Base-by-base conservation (phyloP, 2,113 vertebrate species). In the Neogobius melanostomus region DNA sequence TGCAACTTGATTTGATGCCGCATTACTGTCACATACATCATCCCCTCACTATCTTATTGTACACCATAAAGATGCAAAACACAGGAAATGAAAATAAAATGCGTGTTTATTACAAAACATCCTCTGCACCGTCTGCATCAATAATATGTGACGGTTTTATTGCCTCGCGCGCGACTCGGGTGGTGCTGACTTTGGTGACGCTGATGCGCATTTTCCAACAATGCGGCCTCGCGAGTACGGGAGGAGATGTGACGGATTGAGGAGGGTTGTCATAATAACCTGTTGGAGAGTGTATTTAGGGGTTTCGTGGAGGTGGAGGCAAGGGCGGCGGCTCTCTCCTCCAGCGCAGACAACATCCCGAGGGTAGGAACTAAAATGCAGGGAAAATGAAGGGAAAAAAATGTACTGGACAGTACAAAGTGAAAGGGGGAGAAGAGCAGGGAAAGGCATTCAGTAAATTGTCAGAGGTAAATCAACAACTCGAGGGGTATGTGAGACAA, bases 131-230 rank as follows among this genome's bases (percentile, higher is more conserved):
- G 21, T 62, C 61, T 48, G 43, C 49, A 63, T 0, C 47, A 42
- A 76, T 65, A 52, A 65, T 68, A 64, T 49, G 16, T 36, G n/a
- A 52, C 28, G 49, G 42, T 42, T 68, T 76, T 50, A 46, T 21
- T 80, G 69, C 15, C 46, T 46, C 28, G 7, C n/a, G 9, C 53
- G 4, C 36, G 28, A 60, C 17, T 51, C 52, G 64, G 43, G 63
- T 56, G 5, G 49, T 48, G 42, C 21, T 43, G 28, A 64, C 59
- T 44, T 71, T 60, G 16, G 46, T 68, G 72, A 48, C 68, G 74
- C 14, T 72, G 2, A 16, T 75, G 46, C n/a, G 68, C 6, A 57
- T 47, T 69, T 64, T 65, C n/a, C 12, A 56, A 6, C 52, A 45
- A 59, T 9, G 43, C 54, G 8, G 16, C 53, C 8, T 16, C 21